Conservation (phyloP, 2,797 vertebrate genomes). For the Ctenopoma multispine region DNA sequence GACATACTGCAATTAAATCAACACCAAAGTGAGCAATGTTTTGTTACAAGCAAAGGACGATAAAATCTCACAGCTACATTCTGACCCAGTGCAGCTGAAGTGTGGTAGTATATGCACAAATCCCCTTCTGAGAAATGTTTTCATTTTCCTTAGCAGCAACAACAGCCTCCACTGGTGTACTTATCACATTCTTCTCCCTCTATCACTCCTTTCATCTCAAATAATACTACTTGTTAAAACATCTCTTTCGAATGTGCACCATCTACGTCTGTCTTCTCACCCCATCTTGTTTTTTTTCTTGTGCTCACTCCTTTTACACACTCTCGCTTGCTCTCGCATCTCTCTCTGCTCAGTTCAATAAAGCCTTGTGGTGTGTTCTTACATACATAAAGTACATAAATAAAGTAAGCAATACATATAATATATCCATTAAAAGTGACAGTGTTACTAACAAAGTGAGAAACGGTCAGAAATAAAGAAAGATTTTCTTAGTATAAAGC, state of each 20-base stretch:
- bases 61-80: constrained; percentile 50
- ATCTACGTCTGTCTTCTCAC: constrained; percentile 26
- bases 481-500: neutral
- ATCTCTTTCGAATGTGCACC: constrained; percentile 39
- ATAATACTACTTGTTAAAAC: constrained; percentile 63
- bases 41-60: constrained; percentile 39
- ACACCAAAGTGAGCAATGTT: constrained; percentile 24
- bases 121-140: constrained; percentile 64
- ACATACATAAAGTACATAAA: neutral
- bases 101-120: constrained; percentile 57
- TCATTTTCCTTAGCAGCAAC: constrained; percentile 67
- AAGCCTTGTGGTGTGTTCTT: too few species aligned
- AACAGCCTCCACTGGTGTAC: constrained; percentile 59
- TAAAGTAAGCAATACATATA: neutral
- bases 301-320: constrained; percentile 17
- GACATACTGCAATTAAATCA: constrained; percentile 25
- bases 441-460: neutral
- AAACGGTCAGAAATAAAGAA: neutral
- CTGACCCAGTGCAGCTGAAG: constrained; percentile 57
- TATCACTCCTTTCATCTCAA: constrained; percentile 64
- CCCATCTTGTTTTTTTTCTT: neutral
- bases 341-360: too few species aligned
- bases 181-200: constrained; percentile 59
- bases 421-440: neutral
- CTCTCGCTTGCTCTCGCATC: neutral